Evolutionary conservation across 2,888 invertebrate genomes (phyloP).

Genomic region (Thereva nobilitata): DNA sequence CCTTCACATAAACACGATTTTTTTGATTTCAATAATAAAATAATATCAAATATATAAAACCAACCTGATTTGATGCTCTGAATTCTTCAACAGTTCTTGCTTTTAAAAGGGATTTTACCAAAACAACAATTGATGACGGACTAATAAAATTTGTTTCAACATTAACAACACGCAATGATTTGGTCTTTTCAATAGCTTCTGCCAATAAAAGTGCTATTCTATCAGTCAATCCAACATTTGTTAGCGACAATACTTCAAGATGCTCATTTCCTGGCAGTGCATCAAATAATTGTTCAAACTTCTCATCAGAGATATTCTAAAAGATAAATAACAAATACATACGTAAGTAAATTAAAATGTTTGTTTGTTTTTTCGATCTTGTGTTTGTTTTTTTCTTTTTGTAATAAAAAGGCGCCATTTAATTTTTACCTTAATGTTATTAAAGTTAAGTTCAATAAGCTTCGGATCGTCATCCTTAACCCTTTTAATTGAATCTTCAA

Average conservation of each 20-base stretch:
- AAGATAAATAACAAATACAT: slow-evolving; percentile 48
- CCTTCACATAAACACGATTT: no score
- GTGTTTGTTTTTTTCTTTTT: background rate
- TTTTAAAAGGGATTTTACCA: slow-evolving; percentile 83
- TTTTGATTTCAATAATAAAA: slow-evolving; percentile 21
- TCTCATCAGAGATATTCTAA: slow-evolving; percentile 95
- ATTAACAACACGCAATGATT: slow-evolving; percentile 80
- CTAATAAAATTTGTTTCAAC: slow-evolving; percentile 98
- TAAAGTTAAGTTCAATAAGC: slow-evolving; percentile 93
- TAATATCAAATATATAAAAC: slow-evolving; percentile 29
- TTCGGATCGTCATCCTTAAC: slow-evolving; percentile 87
- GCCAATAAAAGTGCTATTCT: slow-evolving; percentile 80
- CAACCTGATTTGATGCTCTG: slow-evolving; percentile 95
- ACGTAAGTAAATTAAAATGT: background rate
- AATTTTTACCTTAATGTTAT: slow-evolving; percentile 91
- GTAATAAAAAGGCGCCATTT: background rate
- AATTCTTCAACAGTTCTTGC: slow-evolving; percentile 91
- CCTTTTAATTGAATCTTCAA: slow-evolving; percentile 88
- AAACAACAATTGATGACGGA: slow-evolving; percentile 81
- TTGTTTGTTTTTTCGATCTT: slow-evolving; percentile 1
- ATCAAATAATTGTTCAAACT: slow-evolving; percentile 86
- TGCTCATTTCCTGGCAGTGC: slow-evolving; percentile 88
- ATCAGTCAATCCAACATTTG: slow-evolving; percentile 93
- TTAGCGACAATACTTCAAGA: slow-evolving; percentile 87
- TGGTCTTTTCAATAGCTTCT: slow-evolving; percentile 80